These are phyloP conservation scores for Fragum fragum DNA, from an alignment of 2,888 invertebrate species.

Conservation along the genomic window DNA sequence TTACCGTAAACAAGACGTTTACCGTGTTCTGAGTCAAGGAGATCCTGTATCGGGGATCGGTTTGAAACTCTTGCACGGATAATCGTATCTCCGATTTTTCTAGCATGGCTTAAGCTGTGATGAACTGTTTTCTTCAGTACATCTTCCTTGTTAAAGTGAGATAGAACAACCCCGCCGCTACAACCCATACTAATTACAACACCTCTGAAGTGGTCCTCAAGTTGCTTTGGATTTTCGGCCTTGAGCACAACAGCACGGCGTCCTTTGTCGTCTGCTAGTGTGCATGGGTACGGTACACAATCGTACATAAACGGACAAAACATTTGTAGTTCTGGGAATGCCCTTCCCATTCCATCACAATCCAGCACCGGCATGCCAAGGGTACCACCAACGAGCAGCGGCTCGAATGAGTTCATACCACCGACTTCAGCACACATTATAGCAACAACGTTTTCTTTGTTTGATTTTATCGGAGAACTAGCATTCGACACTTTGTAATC, in stretches of 20 bases:
- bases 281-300: slow-evolving; percentile 72
- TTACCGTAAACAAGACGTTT: slow-evolving; percentile 78
- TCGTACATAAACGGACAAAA: slow-evolving; percentile 80
- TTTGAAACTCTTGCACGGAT: slow-evolving; percentile 75
- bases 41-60: slow-evolving; percentile 73
- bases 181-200: slow-evolving; percentile 81
- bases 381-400: slow-evolving; percentile 77
- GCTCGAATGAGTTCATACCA: slow-evolving; percentile 82
- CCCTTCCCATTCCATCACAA: slow-evolving; percentile 84
- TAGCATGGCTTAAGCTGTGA: slow-evolving; percentile 78
- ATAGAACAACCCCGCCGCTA: slow-evolving; percentile 70
- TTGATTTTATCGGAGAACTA: background rate
- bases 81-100: slow-evolving; percentile 81
- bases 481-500: slow-evolving; percentile 58
- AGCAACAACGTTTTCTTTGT: slow-evolving; percentile 66
- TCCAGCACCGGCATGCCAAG: slow-evolving; percentile 80
- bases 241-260: slow-evolving; percentile 74
- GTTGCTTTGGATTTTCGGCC: slow-evolving; percentile 70
- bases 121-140: slow-evolving; percentile 68
- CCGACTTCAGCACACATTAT: slow-evolving; percentile 82
- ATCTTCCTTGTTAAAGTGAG: slow-evolving; percentile 66
- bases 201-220: slow-evolving; percentile 80
- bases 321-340: slow-evolving; percentile 84
- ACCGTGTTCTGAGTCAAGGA: slow-evolving; percentile 72
- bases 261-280: slow-evolving; percentile 77